Base-by-base conservation (phyloP, 1,140 invertebrate genomes). In the Neocloeon triangulifer region DNA sequence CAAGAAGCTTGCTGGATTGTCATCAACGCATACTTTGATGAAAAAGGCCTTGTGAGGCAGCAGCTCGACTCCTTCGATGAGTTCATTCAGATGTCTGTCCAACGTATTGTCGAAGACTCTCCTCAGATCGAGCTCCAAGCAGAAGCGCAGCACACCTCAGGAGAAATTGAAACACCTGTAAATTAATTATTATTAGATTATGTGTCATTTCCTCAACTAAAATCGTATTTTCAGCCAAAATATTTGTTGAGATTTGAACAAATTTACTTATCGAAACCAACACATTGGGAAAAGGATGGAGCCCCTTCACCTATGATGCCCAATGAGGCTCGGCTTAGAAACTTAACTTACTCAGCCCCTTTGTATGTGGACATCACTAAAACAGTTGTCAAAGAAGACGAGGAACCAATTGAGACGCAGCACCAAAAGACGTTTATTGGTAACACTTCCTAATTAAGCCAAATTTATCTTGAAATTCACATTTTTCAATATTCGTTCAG, bases 1-100 rank as follows among this genome's bases (percentile, higher is more conserved):
- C 88, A 98, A 57, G 94, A 98, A 64, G 92, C 92, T n/a, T 97
- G 91, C 48, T 98, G 94, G 94, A 94, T 96, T 51, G 91, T 98
- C 25, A 98, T 98, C 44, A 92, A 89, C 48, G 85, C 92, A 2
- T 98, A 97, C 56, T 98, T 98, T 56, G 92, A 98, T 52, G 92
- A 98, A 51, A 98, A 98, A 60, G 92, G 85, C 54, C 62, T 98
- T 25, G 92, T 98, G n/a, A 66, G 92, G 30, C 92, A 98, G 49
- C 92, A 98, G 48, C 57, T 98, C 37, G 94, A 98, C 47, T 96
- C 88, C 43, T 98, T 98, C 56, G 94, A 98, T 64, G 92, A 98
- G 59, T 98, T 98, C 49, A 96, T 98, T 53, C 89, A 96, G 50
- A 98, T 97, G 89, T 96, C 89, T 8, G 89, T 98, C 14, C 92